Percentiles rank a stretch among this genome's conserved stretches.
These are phyloP conservation scores for Artemisiospiza belli DNA, from an alignment of 2,113 vertebrate species.

Conservation along the genomic window DNA sequence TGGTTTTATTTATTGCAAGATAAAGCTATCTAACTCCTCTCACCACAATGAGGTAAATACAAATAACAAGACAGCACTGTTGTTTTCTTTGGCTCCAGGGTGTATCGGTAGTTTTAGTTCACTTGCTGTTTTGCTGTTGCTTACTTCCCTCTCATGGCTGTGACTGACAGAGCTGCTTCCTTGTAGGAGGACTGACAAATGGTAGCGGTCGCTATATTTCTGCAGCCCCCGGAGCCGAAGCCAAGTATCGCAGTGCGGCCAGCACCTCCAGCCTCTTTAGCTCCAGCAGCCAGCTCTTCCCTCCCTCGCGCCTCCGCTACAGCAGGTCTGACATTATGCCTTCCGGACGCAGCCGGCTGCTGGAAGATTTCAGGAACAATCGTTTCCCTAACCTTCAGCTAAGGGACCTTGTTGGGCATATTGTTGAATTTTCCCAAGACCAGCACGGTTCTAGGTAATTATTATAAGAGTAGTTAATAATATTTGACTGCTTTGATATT, in stretches of 20 bases:
- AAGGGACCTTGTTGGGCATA: slow-evolving; percentile 93
- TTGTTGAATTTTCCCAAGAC: slow-evolving; percentile 97
- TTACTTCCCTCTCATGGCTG: background rate
- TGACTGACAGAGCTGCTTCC: slow-evolving; percentile 74
- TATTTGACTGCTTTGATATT: background rate
- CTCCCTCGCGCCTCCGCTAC: slow-evolving; percentile 91
- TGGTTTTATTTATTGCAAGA: slow-evolving; percentile 26
- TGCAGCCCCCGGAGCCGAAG: slow-evolving; percentile 95
- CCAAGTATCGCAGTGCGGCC: slow-evolving; percentile 90
- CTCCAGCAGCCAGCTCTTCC: slow-evolving; percentile 96
- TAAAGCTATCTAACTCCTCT: slow-evolving; percentile 27
- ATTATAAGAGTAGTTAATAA: background rate
- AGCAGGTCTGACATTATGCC: slow-evolving; percentile 96
- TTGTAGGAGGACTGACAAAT: slow-evolving; percentile 93
- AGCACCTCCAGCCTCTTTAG: slow-evolving; percentile 92
- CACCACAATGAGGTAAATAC: background rate
- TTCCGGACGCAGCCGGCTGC: slow-evolving; percentile 89
- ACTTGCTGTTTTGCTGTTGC: slow-evolving; percentile 38
- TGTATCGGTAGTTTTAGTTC: slow-evolving; percentile 26
- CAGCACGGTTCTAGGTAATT: slow-evolving; percentile 94
- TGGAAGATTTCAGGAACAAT: slow-evolving; percentile 97
- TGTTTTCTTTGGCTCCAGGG: slow-evolving; percentile 33
- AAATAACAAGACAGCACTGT: background rate
- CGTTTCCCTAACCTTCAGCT: slow-evolving; percentile 96
- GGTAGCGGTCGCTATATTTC: slow-evolving; percentile 97